Evolutionary conservation across 2,888 invertebrate genomes (phyloP), one percentile per base, ranked within the genome.

Genomic region (Luperina testacea): DNA sequence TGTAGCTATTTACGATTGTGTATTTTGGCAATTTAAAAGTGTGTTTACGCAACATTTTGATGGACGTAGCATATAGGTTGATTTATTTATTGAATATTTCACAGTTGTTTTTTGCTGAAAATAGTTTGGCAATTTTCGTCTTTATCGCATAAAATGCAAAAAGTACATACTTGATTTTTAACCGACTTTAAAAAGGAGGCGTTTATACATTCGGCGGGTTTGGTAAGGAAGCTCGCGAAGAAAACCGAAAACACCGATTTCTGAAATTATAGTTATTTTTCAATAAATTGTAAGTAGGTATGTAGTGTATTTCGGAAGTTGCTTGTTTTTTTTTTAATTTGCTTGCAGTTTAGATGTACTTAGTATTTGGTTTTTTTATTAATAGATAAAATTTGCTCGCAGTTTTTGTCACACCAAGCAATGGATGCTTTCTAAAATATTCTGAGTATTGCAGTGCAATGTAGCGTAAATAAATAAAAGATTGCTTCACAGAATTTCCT

Each of bases 1-100:
- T 74, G 51, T 20, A 63, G 15, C 48, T 45, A 48, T 82, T 75
- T 75, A 72, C 65, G 59, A 61, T 75, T 51, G 72, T 72, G 27
- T 73, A 6, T 57, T 71, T 79, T 32, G 69, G n/a, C 11, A n/a
- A 57, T 57, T 57, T 45, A 45, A 32, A 20, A 20, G 11, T 27
- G n/a, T n/a, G 27, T 64, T n/a, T 78, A 51, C 5, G 27, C 0
- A 71, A 59, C 59, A 27, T 51, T 79, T 78, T 77, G n/a, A 67
- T 38, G 11, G 15, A 72, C 5, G 5, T 61, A 32, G 1, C 8
- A 2, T 53, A 1, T 32, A n/a, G 4, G 11, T 75, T 48, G 32
- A 15, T 68, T 24, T 53, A 20, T 17, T 3, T 5, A 48, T 24
- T 69, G 7, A n/a, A 48, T 57, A 48, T n/a, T 20, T n/a, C 6